Evolutionary conservation across 2,888 invertebrate species (phyloP), one percentile per base, ranked within the genome.

Genomic region (Tupiocoris notatus): DNA sequence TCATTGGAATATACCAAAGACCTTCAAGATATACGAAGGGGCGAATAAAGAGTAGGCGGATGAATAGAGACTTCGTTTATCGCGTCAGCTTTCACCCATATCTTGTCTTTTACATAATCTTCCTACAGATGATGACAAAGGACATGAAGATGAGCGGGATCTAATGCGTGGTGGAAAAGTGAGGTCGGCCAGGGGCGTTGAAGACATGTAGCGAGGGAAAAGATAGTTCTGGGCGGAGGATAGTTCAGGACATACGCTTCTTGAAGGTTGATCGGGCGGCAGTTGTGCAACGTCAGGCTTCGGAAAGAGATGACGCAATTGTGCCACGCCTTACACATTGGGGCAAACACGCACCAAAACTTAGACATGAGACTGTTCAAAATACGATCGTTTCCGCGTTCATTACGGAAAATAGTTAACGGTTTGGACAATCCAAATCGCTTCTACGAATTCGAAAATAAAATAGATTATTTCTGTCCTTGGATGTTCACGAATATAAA

Each of bases 51-150:
- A 7, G 39, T 39, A 39, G 39, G 39, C 12, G 39, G 39, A 39
- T 54, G 62, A 73, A 61, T 62, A 54, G 62, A 73, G 73, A 24
- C 70, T 70, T 73, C 65, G 24, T 54, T 24, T 75, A 75, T 57
- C 64, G 65, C 64, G 56, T 57, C 64, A 75, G 67, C 75, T 75
- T 75, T 75, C 75, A 59, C 73, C 73, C 61, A 62, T 54, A 62
- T 63, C 39, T 75, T 75, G 75, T 75, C 75, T 56, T 75, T 75
- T 75, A 75, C 75, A 75, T 75, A 75, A 75, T 75, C 64, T 64
- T 39, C 39, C 6, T 7, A 39, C 3, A 12, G 12, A 39, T 39
- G 39, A 39, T 12, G 39, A 39, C 12, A 39, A 39, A 39, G 12
- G 39, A 39, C 39, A 12, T 12, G 59, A 59, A 59, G 59, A 18